Percentiles rank a stretch among this genome's conserved stretches.
Evolutionary conservation across 2,888 invertebrate species (phyloP).

Genomic region (Philereme transversata): DNA sequence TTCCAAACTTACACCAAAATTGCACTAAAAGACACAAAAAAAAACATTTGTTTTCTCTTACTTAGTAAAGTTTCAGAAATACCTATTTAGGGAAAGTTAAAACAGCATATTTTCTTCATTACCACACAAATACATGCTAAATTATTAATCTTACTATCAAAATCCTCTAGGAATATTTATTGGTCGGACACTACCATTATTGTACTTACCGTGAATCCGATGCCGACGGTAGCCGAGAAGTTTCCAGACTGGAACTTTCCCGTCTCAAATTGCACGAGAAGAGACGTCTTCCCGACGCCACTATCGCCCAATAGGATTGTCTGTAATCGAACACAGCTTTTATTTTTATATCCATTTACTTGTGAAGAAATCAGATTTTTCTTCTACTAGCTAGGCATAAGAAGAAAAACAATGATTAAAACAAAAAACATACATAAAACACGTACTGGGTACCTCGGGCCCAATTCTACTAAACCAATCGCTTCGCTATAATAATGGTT

Average conservation of each 20-base stretch:
- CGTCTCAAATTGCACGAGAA: conserved; percentile 96
- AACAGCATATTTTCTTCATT: not conserved
- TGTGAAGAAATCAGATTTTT: not conserved
- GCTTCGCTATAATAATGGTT: no score
- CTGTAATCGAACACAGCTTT: conserved; percentile 68
- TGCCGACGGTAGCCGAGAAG: conserved; percentile 97
- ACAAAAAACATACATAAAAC: no score
- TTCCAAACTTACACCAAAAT: no score
- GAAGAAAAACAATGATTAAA: no score
- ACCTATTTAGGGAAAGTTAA: not conserved
- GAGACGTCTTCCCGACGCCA: conserved; percentile 96
- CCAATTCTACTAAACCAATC: no score
- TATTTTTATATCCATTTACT: not conserved
- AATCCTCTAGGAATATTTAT: not conserved
- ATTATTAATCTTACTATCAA: not conserved
- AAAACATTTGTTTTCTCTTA: no score
- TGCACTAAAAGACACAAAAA: no score
- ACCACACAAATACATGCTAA: not conserved
- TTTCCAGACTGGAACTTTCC: conserved; percentile 95
- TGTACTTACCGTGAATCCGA: conserved; percentile 95
- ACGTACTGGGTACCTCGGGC: no score
- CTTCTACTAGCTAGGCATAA: no score
- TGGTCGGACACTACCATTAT: not conserved
- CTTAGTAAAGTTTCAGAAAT: no score
- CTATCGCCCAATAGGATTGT: conserved; percentile 97